These are phyloP conservation scores for Otolemur garnettii DNA, from an alignment of 2,113 vertebrate genomes.

Conservation along the genomic window DNA sequence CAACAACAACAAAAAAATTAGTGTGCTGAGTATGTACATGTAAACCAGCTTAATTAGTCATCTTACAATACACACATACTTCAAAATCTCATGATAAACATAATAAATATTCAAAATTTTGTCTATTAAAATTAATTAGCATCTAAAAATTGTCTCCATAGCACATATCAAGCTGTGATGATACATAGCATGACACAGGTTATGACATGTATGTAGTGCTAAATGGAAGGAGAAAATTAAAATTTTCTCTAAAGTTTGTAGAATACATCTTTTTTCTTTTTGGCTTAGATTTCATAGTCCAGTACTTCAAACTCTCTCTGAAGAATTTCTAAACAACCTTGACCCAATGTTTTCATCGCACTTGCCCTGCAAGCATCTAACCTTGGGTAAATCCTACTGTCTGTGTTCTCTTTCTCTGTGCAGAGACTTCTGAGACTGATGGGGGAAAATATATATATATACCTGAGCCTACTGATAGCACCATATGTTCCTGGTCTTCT, in stretches of 20 bases:
- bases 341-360: not conserved
- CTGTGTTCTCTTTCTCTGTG: not conserved
- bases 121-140: not conserved
- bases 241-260: not conserved
- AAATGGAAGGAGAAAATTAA: not conserved
- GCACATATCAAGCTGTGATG: not conserved
- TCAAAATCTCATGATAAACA: not conserved
- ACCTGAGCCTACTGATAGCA: not conserved
- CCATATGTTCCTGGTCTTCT: not conserved
- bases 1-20: not conserved
- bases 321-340: constrained; percentile 45
- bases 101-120: not conserved
- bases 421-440: not conserved
- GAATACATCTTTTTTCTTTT: not conserved
- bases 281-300: not conserved
- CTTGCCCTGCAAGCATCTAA: not conserved
- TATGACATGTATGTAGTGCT: not conserved
- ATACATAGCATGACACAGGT: not conserved
- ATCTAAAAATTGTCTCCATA: not conserved
- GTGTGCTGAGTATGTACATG: not conserved
- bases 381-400: not conserved
- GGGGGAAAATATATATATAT: not conserved
- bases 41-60: not conserved
- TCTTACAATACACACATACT: not conserved
- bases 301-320: not conserved